Evolutionary conservation across 2,888 invertebrate species (phyloP), one percentile per base, ranked within the genome.

Genomic region (Drosophila prostipennis): DNA sequence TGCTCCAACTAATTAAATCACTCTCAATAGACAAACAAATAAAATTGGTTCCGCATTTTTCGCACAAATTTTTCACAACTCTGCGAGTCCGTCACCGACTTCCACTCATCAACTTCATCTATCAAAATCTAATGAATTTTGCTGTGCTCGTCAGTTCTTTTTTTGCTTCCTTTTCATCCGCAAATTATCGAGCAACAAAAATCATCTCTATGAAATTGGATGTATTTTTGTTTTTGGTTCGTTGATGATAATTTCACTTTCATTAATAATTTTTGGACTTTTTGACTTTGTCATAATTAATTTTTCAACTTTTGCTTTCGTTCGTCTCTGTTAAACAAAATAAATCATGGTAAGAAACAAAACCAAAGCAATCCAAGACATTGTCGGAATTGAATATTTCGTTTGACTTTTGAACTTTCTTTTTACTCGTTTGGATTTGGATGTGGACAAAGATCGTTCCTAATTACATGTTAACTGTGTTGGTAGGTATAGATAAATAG

Each of bases 191-290:
- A 54, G 53, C 49, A 48, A 57, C 45, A 48, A 51, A 56, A 68
- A 72, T 40, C 37, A 14, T 26, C 8, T 26, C 13, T 48, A 29
- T 23, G 26, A 42, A 49, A 43, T 42, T 19, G 1, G 19, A 19
- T 19, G 19, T 19, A 2, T 19, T 14, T 49, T 39, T 23, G 57
- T 56, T 71, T 60, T 54, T 36, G 43, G 43, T 72, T 53, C 32
- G 74, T 29, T 65, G 43, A 56, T 67, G 53, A 68, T 48, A 71
- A 88, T 87, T 88, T 88, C 79, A 77, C 84, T 88, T 86, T 84
- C 86, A 74, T 77, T 73, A 80, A 74, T 72, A 71, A 65, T 49
- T 49, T 68, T 65, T 49, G 36, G 36, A 46, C 68, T 61, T 64
- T 64, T 54, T 53, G 56, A 65, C 67, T 72, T 61, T 72, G 70